Evolutionary conservation across 2,888 invertebrate species (phyloP), one percentile per base, ranked within the genome.

Genomic region (Schizotus pectinicornis): DNA sequence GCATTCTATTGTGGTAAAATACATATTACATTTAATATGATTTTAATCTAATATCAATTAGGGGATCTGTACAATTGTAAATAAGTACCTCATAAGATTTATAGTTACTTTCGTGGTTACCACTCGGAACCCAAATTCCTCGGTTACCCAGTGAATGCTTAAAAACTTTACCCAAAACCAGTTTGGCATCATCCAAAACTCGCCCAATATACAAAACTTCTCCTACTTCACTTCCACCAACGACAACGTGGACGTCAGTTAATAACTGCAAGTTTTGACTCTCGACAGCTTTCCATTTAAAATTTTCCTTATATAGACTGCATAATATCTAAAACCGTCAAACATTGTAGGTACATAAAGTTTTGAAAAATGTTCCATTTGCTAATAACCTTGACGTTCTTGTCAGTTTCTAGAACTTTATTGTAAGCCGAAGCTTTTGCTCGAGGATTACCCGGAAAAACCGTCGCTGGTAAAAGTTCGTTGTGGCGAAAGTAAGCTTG

Each of bases 221-320:
- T 22, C 54, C 59, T 7, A 43, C 43, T 45, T 59, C 59, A 3
- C 34, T 50, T 14, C 59, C 59, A 1, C 59, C 59, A 35, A 59
- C 41, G 3, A 59, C 55, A n/a, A 59, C 30, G 39, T 55, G 59
- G 8, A 42, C 50, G 11, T 36, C 22, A 2, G 54, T 55, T n/a
- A 59, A 12, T 9, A 50, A 33, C 14, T 55, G 49, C 7, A 47
- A 14, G 7, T 59, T 32, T 14, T 59, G 39, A 34, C 55, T 59
- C 41, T 41, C n/a, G 8, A 43, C 50, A n/a, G 46, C 7, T 7
- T 55, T 43, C 59, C 59, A 59, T 14, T 41, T 30, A 12, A 55
- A 59, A 13, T 42, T 59, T 8, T 51, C 30, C n/a, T 38, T 13
- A 11, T 50, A 32, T 12, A 31, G 41, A 30, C 59, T 55, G 13